Base-by-base conservation (phyloP, 1,140 invertebrate genomes). In the Rhizoglyphus robini region DNA sequence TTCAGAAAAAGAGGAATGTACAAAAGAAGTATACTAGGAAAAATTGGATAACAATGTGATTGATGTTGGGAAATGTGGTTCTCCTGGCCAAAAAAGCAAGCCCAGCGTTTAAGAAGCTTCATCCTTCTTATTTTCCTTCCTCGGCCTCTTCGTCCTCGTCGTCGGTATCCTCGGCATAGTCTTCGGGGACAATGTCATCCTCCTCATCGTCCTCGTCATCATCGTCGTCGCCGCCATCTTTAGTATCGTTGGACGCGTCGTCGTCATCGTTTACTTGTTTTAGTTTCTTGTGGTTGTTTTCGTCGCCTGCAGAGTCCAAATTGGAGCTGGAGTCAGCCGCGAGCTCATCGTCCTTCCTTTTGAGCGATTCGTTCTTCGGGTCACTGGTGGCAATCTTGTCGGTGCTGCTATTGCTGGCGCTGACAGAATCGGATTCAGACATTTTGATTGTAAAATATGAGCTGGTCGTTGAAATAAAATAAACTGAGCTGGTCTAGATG, bases 181-280 rank as follows among this genome's bases (percentile, higher is more conserved):
- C 63, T 20, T 48, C 46, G 25, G 46, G 51, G 23, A 64, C 63
- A 20, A 49, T 48, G 29, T 64, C 63, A 27, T 64, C 62, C 5
- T 64, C 63, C 23, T 64, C 63, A 23, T 64, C 63, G 20, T 64
- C 63, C 20, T 64, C 63, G 18, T 64, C 63, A 49, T 64, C 63
- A 48, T 64, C 63, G 8, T 27, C 63, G 27, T 63, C 61, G 3
- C 61, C 61, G 27, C 57, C 63, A 48, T 64, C 63, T 18, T 64
- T 64, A 18, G 63, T 48, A 29, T 64, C 63, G 27, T 64, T 64
- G 2, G 63, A 64, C 18, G 48, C 63, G 2, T 64, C 63, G n/a
- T 64, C 63, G 47, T 41, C 47, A n/a, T 48, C 63, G 46, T 64
- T 64, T 51, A 51, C 63, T n/a, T 47, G 34, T 51, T 64, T 64